A percentile compares a stretch with the other conserved stretches of the same genome.
Conservation (phyloP, 1,140 invertebrate genomes). For the Procambarus virginalis region DNA sequence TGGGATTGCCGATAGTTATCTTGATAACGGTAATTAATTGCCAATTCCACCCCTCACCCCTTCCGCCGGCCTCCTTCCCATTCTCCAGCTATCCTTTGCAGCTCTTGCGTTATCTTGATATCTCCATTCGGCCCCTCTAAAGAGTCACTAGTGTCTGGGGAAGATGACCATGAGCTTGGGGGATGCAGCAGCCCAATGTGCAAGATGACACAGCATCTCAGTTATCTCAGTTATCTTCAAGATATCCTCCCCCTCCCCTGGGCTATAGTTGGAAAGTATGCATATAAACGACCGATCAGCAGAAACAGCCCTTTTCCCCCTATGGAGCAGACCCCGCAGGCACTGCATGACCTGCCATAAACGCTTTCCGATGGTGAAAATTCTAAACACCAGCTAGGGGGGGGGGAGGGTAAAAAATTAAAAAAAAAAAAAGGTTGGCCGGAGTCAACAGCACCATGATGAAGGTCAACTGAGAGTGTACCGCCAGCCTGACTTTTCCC, state of each 20-base stretch:
- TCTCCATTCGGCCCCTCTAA: neutral
- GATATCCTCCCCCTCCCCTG: neutral
- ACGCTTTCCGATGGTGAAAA: too few species aligned
- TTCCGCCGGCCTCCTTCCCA: too few species aligned
- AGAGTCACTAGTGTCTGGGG: neutral
- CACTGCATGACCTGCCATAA: too few species aligned
- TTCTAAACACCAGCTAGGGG: too few species aligned
- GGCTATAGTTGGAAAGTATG: too few species aligned
- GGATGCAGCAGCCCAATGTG: too few species aligned
- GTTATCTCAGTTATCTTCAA: too few species aligned
- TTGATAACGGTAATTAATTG: conserved; percentile 22
- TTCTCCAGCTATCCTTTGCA: neutral
- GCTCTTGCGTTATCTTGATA: conserved; percentile 2
- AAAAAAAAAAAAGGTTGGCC: neutral
- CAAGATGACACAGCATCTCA: too few species aligned
- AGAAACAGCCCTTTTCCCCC: too few species aligned
- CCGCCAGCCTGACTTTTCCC: neutral
- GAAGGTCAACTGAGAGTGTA: neutral
- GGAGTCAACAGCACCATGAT: neutral
- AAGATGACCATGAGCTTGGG: neutral
- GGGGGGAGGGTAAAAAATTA: too few species aligned
- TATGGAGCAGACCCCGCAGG: too few species aligned
- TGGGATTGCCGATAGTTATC: conserved; percentile 9
- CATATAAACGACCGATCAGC: too few species aligned
- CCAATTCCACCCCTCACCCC: neutral